Conservation (phyloP, 2,797 vertebrate species). For the Sphaeramia orbicularis region DNA sequence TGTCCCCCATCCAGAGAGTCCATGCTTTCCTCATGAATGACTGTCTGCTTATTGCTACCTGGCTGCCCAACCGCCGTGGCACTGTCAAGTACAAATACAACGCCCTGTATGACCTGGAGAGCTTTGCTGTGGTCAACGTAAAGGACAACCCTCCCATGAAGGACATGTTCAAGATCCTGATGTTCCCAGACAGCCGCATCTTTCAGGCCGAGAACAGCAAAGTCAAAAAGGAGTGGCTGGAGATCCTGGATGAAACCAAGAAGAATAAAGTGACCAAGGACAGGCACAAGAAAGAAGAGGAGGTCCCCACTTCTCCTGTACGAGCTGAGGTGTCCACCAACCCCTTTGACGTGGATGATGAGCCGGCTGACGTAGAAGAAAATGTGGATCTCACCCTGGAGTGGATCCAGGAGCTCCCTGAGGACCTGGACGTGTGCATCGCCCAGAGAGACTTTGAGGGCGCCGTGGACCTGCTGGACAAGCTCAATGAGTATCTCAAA, state of each 20-base stretch:
- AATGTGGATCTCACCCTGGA: conserved; percentile 90
- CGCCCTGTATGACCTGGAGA: conserved; percentile 94
- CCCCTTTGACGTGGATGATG: conserved; percentile 86
- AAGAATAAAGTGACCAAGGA: conserved; percentile 92
- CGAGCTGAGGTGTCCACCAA: conserved; percentile 86
- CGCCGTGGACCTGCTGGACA: conserved; percentile 95
- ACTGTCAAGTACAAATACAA: conserved; percentile 93
- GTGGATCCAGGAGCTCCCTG: conserved; percentile 97
- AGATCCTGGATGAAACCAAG: conserved; percentile 96
- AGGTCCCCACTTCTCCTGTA: conserved; percentile 78
- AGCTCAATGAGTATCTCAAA: conserved; percentile 91
- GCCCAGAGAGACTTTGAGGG: conserved; percentile 98
- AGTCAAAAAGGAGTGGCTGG: conserved; percentile 98
- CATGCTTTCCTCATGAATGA: conserved; percentile 99
- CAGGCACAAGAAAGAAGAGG: conserved; percentile 89
- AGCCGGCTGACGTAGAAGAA: conserved; percentile 78
- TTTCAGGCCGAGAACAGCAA: conserved; percentile 99
- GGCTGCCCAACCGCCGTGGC: conserved; percentile 92
- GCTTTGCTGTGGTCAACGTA: conserved; percentile 95
- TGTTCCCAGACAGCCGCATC: conserved; percentile 97
- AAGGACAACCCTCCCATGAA: conserved; percentile 99
- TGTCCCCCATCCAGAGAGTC: conserved; percentile 94
- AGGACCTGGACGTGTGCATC: conserved; percentile 97
- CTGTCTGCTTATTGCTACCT: conserved; percentile 94
- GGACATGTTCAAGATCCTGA: conserved; percentile 99